Evolutionary conservation across 2,113 vertebrate species (phyloP), one percentile per base, ranked within the genome.

Genomic region (Coregonus clupeaformis): DNA sequence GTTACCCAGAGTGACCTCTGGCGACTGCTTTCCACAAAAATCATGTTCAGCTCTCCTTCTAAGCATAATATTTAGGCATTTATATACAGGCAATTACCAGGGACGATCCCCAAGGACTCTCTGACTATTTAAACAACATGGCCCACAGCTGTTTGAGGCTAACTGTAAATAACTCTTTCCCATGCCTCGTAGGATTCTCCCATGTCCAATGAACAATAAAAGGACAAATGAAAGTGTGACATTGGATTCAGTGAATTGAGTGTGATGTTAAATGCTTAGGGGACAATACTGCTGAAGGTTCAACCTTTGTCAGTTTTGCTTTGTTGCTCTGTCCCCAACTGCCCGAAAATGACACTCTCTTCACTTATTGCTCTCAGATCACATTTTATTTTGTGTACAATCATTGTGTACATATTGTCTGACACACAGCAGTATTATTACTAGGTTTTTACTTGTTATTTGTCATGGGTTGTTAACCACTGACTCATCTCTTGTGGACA

Each of bases 111-210:
- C 22, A 22, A 16, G 11, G n/a, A 57, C 42, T 20, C 42, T 42
- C 12, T 42, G 20, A 60, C 62, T 22, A 30, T 71, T 72, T 60
- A 67, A 68, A 9, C 13, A 59, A 12, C 32, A 7, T 66, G 36
- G 55, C 36, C 18, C n/a, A 62, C 70, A 79, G 32, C 36, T 49
- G 64, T 52, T 45, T 68, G 55, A 24, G 20, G 13, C 62, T 22
- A 29, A 75, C 27, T 20, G 22, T 69, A 82, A 75, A 73, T 62
- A 71, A 73, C 25, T 70, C 49, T 63, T 68, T 60, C 63, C 55
- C 49, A 68, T 72, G n/a, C 49, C 71, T 32, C 13, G 16, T 57
- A 59, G 22, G 36, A 25, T 29, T 71, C 62, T 70, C 20, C 13
- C 6, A 55, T n/a, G 30, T 68, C 65, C 30, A n/a, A 47, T 42